phyloP scores from a whole-genome alignment of 2,113 vertebrate genomes.

The Podarcis muralis region DNA sequence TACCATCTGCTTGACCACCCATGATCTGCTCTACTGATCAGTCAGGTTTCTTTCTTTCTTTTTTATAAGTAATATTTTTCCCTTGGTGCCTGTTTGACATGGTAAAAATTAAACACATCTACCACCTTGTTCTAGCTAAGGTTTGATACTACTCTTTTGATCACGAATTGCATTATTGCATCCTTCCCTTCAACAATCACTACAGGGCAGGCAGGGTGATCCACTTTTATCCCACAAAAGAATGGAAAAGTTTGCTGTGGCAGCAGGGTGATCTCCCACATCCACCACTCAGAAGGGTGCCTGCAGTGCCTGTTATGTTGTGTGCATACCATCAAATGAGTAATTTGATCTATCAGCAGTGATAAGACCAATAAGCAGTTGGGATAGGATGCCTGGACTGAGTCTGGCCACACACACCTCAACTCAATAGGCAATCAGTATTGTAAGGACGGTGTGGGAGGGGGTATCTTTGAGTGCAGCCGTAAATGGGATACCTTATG shows the following conservation, averaged over 20 bases:
- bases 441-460: not conserved
- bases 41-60: not conserved
- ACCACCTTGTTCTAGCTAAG: not conserved
- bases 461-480: not conserved
- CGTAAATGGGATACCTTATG: not conserved
- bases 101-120: not conserved
- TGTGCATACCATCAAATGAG: not conserved
- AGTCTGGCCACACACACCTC: not conserved
- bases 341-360: not conserved
- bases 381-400: too few species aligned
- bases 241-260: not conserved
- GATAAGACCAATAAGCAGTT: not conserved
- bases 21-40: not conserved
- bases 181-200: not conserved
- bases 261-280: not conserved
- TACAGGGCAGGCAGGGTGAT: not conserved
- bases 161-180: not conserved
- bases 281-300: not conserved
- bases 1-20: not conserved
- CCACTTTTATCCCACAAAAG: not conserved
- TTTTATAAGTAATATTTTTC: too few species aligned
- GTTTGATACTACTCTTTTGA: not conserved
- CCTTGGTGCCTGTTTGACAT: not conserved
- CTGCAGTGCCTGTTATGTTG: not conserved
- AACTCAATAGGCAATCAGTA: not conserved